Percentiles rank a stretch among this genome's conserved stretches.
phyloP scores from a whole-genome alignment of 1,140 invertebrate genomes.

The Macrosteles quadrilineatus region DNA sequence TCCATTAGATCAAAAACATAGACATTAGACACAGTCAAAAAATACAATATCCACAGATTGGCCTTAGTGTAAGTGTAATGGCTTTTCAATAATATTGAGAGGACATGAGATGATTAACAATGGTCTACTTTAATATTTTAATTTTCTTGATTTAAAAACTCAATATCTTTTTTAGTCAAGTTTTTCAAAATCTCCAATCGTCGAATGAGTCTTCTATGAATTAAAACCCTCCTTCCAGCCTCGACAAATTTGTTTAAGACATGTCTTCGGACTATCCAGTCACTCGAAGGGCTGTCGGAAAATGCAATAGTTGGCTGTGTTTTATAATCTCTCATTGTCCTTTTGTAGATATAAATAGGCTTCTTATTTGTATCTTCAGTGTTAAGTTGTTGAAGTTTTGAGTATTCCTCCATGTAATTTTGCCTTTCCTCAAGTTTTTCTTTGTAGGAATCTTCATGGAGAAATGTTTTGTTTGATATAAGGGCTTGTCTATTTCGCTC shows the following conservation, averaged over 20 bases:
- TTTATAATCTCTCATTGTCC: neutral
- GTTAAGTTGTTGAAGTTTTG: neutral
- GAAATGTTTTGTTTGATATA: neutral
- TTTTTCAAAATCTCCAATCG: neutral
- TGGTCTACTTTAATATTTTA: no score
- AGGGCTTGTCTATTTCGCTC: conserved; percentile 8
- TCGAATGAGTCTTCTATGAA: neutral
- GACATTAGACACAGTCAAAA: no score
- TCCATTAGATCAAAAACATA: no score
- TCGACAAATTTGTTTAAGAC: conserved; percentile 12
- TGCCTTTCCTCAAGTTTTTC: neutral
- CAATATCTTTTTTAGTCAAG: neutral
- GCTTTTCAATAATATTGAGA: no score
- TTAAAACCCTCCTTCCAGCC: neutral
- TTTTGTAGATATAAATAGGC: conserved; percentile 3
- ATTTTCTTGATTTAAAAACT: no score
- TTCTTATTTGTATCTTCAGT: neutral
- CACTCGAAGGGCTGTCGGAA: neutral
- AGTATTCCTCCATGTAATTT: neutral
- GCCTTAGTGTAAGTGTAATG: no score
- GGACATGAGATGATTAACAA: no score
- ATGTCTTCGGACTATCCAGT: neutral
- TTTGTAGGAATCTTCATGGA: neutral
- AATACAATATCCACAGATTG: no score
- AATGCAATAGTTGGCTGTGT: neutral